phyloP scores from a whole-genome alignment of 2,113 vertebrate genomes.

The Nanorana parkeri region DNA sequence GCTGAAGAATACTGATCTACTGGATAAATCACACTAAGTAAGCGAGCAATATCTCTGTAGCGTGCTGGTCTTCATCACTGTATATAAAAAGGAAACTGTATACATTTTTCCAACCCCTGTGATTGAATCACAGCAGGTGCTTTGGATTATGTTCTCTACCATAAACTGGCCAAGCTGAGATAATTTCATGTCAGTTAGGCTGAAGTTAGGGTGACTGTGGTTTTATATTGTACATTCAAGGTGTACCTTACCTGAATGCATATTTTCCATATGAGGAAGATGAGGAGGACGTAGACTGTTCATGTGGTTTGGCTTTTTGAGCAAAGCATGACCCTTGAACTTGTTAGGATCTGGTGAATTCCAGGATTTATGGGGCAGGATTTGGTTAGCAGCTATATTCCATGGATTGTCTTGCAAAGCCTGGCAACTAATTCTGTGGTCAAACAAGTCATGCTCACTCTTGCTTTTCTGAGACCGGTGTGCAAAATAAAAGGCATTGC shows the following conservation, averaged over 20 bases:
- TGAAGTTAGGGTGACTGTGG: background rate
- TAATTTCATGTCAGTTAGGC: background rate
- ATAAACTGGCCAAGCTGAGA: no score
- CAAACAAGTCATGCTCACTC: conserved; percentile 80
- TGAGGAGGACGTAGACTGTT: conserved; percentile 69
- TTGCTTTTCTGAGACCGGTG: conserved; percentile 78
- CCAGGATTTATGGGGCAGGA: conserved; percentile 72
- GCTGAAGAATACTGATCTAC: no score
- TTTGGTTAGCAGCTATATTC: conserved; percentile 69
- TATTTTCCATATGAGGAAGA: conserved; percentile 73
- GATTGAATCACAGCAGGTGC: no score
- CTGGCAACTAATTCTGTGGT: conserved; percentile 69
- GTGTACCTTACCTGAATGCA: conserved; percentile 75
- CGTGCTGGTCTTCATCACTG: no score
- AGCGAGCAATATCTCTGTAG: no score
- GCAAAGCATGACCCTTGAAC: conserved; percentile 69
- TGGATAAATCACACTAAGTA: no score
- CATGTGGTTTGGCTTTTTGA: conserved; percentile 66
- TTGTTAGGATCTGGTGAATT: conserved; percentile 71
- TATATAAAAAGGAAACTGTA: no score
- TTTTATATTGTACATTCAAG: background rate
- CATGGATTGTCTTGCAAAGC: conserved; percentile 67
- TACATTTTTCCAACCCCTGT: no score
- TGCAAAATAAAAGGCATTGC: conserved; percentile 63
- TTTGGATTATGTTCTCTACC: no score